These are phyloP conservation scores for Callithrix jacchus DNA, from an alignment of 2,113 vertebrate species.

Conservation along the genomic window DNA sequence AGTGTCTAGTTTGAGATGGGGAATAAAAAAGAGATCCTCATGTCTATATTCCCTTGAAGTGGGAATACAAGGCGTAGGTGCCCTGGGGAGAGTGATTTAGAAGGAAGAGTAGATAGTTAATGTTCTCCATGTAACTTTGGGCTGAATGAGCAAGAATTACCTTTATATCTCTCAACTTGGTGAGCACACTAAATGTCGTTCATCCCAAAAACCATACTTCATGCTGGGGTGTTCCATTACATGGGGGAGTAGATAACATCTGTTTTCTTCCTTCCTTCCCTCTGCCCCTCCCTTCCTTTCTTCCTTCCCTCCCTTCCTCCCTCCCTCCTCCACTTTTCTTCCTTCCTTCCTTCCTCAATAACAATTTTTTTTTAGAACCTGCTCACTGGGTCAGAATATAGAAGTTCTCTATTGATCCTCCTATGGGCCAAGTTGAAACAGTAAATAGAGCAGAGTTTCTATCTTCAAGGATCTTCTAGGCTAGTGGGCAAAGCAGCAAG, in stretches of 20 bases:
- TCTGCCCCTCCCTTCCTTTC: neutral
- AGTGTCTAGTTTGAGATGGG: neutral
- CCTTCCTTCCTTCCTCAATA: neutral
- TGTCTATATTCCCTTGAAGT: too few relatives aligned
- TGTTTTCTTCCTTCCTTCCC: neutral
- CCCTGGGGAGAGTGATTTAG: neutral
- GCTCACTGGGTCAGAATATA: neutral
- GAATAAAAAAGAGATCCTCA: neutral
- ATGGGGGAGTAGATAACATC: rapidly evolving
- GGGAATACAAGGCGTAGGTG: neutral
- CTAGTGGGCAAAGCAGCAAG: neutral
- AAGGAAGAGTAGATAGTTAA: neutral
- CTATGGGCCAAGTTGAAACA: neutral
- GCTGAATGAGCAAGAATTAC: neutral
- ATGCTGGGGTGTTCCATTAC: neutral
- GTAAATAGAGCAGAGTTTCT: neutral
- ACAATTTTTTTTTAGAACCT: neutral
- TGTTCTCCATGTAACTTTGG: neutral
- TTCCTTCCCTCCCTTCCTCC: rapidly evolving
- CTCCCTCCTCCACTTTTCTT: neutral
- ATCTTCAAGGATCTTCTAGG: neutral
- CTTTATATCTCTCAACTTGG: neutral
- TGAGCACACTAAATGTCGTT: neutral
- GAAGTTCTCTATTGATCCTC: neutral
- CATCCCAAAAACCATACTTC: neutral